Conservation (phyloP, 2,113 vertebrate species). For the Fregata magnificens region DNA sequence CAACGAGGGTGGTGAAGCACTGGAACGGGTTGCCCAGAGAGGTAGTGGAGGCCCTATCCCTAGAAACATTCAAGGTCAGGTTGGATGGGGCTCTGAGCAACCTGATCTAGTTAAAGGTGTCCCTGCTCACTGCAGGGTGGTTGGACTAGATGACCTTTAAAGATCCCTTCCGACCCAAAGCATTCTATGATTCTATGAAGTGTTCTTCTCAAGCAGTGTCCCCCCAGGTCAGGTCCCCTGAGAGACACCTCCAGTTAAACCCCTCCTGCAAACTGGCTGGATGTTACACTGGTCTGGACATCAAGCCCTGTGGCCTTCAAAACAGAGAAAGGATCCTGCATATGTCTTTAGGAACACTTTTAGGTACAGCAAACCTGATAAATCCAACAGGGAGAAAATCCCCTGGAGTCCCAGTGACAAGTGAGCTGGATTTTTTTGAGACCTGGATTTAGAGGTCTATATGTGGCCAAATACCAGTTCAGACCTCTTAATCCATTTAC, state of each 20-base stretch:
- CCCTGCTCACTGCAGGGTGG: too few species aligned
- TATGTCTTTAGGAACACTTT: background rate
- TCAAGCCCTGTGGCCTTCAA: background rate
- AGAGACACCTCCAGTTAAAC: background rate
- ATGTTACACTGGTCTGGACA: background rate
- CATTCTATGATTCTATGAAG: too few species aligned
- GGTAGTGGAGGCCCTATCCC: too few species aligned
- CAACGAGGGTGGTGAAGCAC: too few species aligned
- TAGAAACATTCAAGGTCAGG: too few species aligned
- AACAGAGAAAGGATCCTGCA: background rate
- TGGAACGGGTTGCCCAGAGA: too few species aligned
- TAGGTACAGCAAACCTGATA: background rate
- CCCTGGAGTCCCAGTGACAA: background rate
- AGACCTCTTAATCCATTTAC: background rate
- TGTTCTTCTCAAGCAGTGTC: background rate
- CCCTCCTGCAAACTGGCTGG: background rate
- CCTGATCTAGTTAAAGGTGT: too few species aligned
- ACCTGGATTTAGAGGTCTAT: background rate
- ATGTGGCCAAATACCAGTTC: background rate
- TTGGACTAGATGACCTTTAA: too few species aligned
- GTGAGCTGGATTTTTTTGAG: background rate
- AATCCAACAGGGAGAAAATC: background rate
- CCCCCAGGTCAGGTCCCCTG: rapidly evolving
- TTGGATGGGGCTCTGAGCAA: too few species aligned
- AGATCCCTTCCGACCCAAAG: too few species aligned